Percentiles rank a stretch among this genome's conserved stretches.
Evolutionary conservation across 2,797 vertebrate genomes (phyloP).

Genomic region (Danio choprae): DNA sequence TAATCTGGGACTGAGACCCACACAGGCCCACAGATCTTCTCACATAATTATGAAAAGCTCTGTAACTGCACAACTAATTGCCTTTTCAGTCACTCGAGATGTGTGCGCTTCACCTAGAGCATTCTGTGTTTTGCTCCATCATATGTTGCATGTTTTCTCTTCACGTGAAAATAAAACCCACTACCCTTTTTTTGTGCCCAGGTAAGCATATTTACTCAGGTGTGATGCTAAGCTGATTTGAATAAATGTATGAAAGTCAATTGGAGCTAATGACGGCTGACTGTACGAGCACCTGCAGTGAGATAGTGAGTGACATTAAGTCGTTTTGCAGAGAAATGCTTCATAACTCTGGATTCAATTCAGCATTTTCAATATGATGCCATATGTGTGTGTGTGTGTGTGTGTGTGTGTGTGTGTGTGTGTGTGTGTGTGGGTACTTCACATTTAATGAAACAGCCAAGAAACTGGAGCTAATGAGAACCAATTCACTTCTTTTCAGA

Average conservation of each 20-base stretch:
- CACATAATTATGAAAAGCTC: constrained; percentile 68
- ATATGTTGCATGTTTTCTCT: constrained; percentile 67
- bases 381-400: constrained; percentile 77
- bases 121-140: constrained; percentile 68
- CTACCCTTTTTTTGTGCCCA: constrained; percentile 68
- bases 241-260: constrained; percentile 80
- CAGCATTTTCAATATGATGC: constrained; percentile 76
- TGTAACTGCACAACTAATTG: constrained; percentile 72
- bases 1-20: neutral
- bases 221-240: constrained; percentile 81
- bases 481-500: constrained; percentile 41
- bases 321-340: constrained; percentile 77
- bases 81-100: constrained; percentile 64
- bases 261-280: constrained; percentile 80
- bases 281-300: constrained; percentile 80
- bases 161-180: constrained; percentile 58
- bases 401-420: no score
- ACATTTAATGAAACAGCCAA: constrained; percentile 70
- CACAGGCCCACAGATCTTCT: neutral
- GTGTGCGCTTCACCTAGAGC: constrained; percentile 50
- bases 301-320: constrained; percentile 82
- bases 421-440: constrained; percentile 66
- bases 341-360: constrained; percentile 77
- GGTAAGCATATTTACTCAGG: constrained; percentile 79
- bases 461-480: constrained; percentile 70